A percentile compares a stretch with the other conserved stretches of the same genome.
Conservation (phyloP, 2,888 invertebrate genomes). For the Bombylius discolor region DNA sequence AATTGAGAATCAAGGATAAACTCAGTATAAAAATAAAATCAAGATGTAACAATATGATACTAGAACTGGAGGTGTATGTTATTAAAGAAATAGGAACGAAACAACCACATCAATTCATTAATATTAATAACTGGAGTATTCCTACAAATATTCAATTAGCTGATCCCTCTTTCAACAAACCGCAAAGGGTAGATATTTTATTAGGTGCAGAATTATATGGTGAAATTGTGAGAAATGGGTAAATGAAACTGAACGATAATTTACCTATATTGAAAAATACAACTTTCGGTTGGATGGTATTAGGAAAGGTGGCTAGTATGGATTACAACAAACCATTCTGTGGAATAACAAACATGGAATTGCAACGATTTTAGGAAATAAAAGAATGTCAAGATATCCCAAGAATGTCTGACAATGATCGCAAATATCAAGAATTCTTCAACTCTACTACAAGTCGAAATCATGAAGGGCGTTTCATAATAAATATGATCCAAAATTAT, state of each 20-base stretch:
- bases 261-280: constrained; percentile 6
- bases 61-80: not conserved
- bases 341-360: not conserved
- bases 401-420: not conserved
- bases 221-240: not conserved
- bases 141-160: not conserved
- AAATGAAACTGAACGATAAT: not conserved
- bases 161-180: constrained; percentile 1
- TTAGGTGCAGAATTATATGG: constrained; percentile 7
- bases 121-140: not conserved
- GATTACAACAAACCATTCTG: not conserved
- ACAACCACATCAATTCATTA: not conserved
- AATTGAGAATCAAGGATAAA: not conserved
- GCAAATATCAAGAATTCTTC: not conserved
- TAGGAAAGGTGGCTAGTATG: not conserved
- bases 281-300: constrained; percentile 6
- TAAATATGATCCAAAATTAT: too few relatives aligned
- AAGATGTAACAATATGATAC: not conserved
- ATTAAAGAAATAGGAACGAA: not conserved
- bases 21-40: not conserved
- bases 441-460: not conserved
- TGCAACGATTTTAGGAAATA: not conserved
- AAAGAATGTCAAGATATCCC: not conserved
- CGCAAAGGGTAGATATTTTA: constrained; percentile 2
- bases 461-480: not conserved